Evolutionary conservation across 2,113 vertebrate genomes (phyloP), one percentile per base, ranked within the genome.

Genomic region (mouse (Mus musculus)): DNA sequence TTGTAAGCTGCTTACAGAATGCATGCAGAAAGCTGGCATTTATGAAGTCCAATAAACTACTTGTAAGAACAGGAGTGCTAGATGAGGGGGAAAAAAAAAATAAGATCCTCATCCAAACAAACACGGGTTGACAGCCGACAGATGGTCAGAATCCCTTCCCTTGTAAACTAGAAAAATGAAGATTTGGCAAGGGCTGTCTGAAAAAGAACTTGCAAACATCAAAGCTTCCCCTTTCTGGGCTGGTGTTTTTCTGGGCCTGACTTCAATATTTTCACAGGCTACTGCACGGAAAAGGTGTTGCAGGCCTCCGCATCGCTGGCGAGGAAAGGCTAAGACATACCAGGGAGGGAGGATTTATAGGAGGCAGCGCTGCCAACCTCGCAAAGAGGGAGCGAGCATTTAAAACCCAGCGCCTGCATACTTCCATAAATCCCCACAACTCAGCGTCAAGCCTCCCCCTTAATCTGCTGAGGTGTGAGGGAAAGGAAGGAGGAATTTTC

Each of bases 231-330:
- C 98, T 97, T 98, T 95, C 80, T 96, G 85, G 97, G 97, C 98
- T 96, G 98, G 98, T 98, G 98, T 97, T 98, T 98, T 97, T 98
- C 98, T 98, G 98, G 98, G 98, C 98, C 97, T 1, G 20, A 89
- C 95, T 98, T 98, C 98, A 98, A 98, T 98, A 93, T 98, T 98
- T 98, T 98, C 98, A 97, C 78, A 98, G 98, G 98, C 98, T 98
- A 98, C 98, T 97, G 98, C 98, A 96, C 7, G 94, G 98, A 97
- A 98, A 98, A 98, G 98, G 98, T 98, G 97, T 96, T 96, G 97
- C 94, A 97, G 81, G 81, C 97, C 97, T 98, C 98, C 98, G 97
- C 97, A 97, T 91, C 84, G 97, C 96, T 98, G 98, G 98, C 98
- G 98, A 65, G 42, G 96, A 97, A 97, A 96, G 69, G 54, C 97